Evolutionary conservation across 2,888 invertebrate genomes (phyloP).

Genomic region (Acrobeloides nanus): DNA sequence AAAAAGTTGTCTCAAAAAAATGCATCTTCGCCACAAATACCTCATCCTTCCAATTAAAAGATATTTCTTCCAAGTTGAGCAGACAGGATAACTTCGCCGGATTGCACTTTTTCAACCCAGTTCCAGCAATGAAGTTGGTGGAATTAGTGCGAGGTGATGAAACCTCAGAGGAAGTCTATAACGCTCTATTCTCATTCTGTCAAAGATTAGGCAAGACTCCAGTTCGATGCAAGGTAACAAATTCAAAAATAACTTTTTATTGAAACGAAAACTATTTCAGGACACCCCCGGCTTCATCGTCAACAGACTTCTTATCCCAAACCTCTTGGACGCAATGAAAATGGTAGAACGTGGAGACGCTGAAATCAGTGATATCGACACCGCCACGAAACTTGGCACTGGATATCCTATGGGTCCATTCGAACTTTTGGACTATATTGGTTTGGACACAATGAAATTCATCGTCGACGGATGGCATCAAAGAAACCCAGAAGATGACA

Average conservation of each 20-base stretch:
- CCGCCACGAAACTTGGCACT: constrained; percentile 80
- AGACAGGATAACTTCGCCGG: constrained; percentile 67
- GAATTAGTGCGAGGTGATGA: constrained; percentile 70
- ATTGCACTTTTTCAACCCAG: constrained; percentile 81
- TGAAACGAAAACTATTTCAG: constrained; percentile 2
- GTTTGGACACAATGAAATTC: constrained; percentile 70
- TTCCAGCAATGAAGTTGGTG: constrained; percentile 78
- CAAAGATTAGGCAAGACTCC: constrained; percentile 74
- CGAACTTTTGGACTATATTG: constrained; percentile 73
- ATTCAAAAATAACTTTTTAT: background rate
- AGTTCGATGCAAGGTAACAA: constrained; percentile 57
- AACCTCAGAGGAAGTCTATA: constrained; percentile 71
- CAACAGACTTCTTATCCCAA: constrained; percentile 76
- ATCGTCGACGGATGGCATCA: constrained; percentile 64
- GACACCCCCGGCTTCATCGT: constrained; percentile 70
- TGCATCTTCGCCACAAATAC: constrained; percentile 58
- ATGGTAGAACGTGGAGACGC: constrained; percentile 61
- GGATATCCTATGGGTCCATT: constrained; percentile 84
- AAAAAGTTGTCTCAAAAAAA: constrained; percentile 60
- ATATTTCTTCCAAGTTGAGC: constrained; percentile 70
- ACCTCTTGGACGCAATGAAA: constrained; percentile 71
- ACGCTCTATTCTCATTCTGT: constrained; percentile 70
- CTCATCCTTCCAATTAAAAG: constrained; percentile 74
- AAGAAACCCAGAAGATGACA: constrained; percentile 30
- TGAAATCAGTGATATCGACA: constrained; percentile 69